These are phyloP conservation scores for Andricus grossulariae DNA, from an alignment of 1,140 invertebrate genomes.

Conservation along the genomic window DNA sequence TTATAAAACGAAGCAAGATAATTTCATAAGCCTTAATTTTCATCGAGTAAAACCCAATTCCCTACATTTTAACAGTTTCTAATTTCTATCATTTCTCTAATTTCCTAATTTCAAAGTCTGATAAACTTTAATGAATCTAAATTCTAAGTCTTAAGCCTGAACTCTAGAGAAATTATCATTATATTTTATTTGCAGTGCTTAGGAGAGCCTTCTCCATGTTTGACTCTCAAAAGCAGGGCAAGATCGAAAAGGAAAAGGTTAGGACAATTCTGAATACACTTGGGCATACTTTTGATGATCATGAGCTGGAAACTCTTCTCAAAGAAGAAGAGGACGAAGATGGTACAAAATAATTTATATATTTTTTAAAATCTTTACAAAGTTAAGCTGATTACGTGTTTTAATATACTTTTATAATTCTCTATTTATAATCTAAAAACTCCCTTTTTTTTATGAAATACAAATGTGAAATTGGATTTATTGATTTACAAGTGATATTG, in stretches of 20 bases:
- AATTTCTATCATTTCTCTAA: conserved; percentile 8
- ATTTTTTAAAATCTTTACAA: too few relatives aligned
- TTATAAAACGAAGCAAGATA: too few relatives aligned
- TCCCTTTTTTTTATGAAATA: too few relatives aligned
- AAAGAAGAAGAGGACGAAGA: conserved; percentile 82
- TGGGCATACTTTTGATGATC: conserved; percentile 84
- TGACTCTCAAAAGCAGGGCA: conserved; percentile 83
- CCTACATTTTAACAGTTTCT: neutral
- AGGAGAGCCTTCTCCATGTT: conserved; percentile 86
- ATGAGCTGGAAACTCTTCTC: conserved; percentile 81
- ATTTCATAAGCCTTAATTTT: too few relatives aligned
- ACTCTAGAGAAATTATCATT: conserved; percentile 2
- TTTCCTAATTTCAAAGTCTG: neutral
- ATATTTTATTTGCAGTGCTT: conserved; percentile 76
- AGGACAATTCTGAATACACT: conserved; percentile 85
- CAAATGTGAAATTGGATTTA: too few relatives aligned
- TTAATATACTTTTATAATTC: neutral
- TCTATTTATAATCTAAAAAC: neutral
- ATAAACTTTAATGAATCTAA: neutral
- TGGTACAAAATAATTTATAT: conserved; percentile 68
- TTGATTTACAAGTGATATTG: too few relatives aligned
- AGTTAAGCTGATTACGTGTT: too few relatives aligned
- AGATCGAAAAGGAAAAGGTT: conserved; percentile 85
- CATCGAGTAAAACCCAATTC: too few relatives aligned
- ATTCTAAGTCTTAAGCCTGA: neutral